Base-by-base conservation (phyloP, 2,113 vertebrate species). In the Procavia capensis region DNA sequence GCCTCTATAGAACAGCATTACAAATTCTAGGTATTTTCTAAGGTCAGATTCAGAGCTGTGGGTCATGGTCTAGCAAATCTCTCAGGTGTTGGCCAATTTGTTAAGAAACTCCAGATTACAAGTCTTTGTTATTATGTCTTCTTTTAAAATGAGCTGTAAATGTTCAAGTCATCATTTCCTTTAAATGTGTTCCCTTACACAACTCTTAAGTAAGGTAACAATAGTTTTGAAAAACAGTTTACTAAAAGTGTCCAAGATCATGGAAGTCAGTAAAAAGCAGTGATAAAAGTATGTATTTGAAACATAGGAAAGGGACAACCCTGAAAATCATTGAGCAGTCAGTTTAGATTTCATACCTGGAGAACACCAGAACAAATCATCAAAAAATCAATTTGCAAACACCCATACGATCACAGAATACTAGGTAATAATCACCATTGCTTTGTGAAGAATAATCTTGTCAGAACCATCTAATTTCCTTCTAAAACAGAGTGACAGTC, bases 371-470 rank as follows among this genome's bases (percentile, higher is more conserved):
- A 96, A 97, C 85, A 93, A 98, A 96, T 96, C 86, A 85, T 96
- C 78, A 88, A 94, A 95, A 98, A 97, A 95, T 97, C 97, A 95
- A 97, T 98, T 97, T 97, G 94, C 96, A 97, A 98, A 97, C 97
- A 97, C 79, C 85, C 91, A 85, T 92, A 87, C 0, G 47, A 93
- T 97, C 96, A 80, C 83, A 95, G 96, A 97, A 86, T 87, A 83
- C 88, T 75, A 93, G 92, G 96, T 97, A 96, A 95, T 95, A 91
- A 98, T 96, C 96, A 97, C 34, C 94, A 86, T 57, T 91, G 91
- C 94, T 92, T 95, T 96, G 85, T 84, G 92, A 96, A 95, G 94
- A 96, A 85, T 85, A 81, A 83, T 86, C 92, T 95, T 98, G 97
- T 97, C 95, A 97, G 96, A 91, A 95, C 84, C 93, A 96, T 97